Evolutionary conservation across 64 coral and sea anemone species (phyloP).

Genomic region (Orbicella faveolata): DNA sequence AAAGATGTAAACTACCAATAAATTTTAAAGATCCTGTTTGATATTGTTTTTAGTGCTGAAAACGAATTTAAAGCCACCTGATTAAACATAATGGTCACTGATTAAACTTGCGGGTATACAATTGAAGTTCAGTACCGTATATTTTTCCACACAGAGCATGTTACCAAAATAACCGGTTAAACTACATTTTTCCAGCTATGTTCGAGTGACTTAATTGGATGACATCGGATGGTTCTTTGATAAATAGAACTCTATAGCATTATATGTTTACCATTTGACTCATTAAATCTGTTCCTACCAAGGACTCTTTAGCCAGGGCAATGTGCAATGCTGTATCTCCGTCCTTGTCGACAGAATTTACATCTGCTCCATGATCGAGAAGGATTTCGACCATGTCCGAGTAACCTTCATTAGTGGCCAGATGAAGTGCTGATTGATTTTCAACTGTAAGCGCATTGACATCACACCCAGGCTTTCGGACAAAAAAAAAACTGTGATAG

Average conservation of each 20-base stretch:
- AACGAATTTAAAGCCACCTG: too few relatives aligned
- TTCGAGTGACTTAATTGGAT: too few relatives aligned
- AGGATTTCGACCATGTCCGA: conserved; percentile 39
- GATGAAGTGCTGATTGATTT: conserved; percentile 36
- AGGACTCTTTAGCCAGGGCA: conserved; percentile 14
- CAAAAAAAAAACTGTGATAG: background rate
- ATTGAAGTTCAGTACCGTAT: too few relatives aligned
- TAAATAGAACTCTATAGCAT: background rate
- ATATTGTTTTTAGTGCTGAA: too few relatives aligned
- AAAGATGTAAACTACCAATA: too few relatives aligned
- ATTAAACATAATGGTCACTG: too few relatives aligned
- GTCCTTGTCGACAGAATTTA: conserved; percentile 13
- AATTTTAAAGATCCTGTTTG: too few relatives aligned
- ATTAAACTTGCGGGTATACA: too few relatives aligned
- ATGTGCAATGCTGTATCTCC: conserved; percentile 50
- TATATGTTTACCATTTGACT: background rate
- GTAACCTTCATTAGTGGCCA: conserved; percentile 54
- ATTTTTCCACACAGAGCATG: too few relatives aligned
- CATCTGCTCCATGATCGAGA: conserved; percentile 38
- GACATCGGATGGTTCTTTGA: too few relatives aligned
- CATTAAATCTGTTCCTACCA: background rate
- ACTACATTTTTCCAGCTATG: too few relatives aligned
- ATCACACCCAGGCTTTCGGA: conserved; percentile 16
- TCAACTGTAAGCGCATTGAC: background rate
- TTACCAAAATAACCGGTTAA: too few relatives aligned